Evolutionary conservation across 2,888 invertebrate genomes (phyloP).

Genomic region (Dasysyrphus tricinctus): DNA sequence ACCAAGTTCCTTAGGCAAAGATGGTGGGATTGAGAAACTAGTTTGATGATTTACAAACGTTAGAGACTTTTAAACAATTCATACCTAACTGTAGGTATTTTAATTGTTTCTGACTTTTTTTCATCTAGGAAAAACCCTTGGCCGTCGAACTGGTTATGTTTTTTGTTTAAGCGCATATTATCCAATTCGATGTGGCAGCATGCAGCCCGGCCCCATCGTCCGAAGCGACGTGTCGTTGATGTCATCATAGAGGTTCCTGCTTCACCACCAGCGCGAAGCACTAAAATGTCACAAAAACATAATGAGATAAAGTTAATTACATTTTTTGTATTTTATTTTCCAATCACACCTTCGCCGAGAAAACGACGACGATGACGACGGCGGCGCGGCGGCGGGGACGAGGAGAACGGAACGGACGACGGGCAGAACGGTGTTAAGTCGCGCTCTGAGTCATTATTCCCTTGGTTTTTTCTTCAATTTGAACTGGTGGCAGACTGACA

Average conservation of each 20-base stretch:
- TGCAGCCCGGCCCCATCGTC: background rate
- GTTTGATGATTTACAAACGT: too few species aligned
- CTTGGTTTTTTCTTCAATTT: conserved; percentile 24
- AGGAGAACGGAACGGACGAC: too few species aligned
- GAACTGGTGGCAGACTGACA: conserved; percentile 44
- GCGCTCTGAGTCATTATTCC: conserved; percentile 53
- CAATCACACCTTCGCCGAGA: conserved; percentile 60
- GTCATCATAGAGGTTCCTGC: conserved; percentile 3
- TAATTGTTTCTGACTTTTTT: too few species aligned
- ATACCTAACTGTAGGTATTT: too few species aligned
- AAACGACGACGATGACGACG: background rate
- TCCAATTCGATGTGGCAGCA: background rate
- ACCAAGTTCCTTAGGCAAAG: too few species aligned
- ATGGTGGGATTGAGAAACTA: too few species aligned
- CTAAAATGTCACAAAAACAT: conserved; percentile 73
- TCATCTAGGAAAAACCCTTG: background rate
- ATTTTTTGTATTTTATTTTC: conserved; percentile 68
- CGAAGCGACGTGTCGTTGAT: background rate
- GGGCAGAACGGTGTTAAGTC: conserved; percentile 35
- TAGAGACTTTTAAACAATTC: too few species aligned
- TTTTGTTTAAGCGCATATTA: too few species aligned
- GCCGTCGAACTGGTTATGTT: background rate
- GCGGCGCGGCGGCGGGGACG: too few species aligned
- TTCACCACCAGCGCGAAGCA: conserved; percentile 34
- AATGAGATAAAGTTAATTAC: conserved; percentile 74